These are phyloP conservation scores for Thymelicus sylvestris DNA, from an alignment of 2,888 invertebrate genomes.

Conservation along the genomic window DNA sequence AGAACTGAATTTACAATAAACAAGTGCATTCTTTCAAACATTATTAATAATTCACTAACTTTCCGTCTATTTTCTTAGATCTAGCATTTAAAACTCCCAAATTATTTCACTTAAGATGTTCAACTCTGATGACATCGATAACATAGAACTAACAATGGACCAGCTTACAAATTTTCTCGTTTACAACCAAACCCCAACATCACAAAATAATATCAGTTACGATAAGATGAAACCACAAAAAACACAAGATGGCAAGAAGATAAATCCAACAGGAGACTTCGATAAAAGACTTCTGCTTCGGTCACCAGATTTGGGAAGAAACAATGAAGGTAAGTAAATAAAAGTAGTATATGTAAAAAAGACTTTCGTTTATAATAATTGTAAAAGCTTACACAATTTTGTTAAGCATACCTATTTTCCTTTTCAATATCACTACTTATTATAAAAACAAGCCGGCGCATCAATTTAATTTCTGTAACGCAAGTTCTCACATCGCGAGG, in stretches of 20 bases:
- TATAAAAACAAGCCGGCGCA: too few species aligned
- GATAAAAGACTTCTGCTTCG: constrained; percentile 68
- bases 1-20: too few species aligned
- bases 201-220: constrained; percentile 65
- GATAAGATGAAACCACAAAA: constrained; percentile 63
- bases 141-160: constrained; percentile 57
- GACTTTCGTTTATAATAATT: too few species aligned
- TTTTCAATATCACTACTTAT: too few species aligned
- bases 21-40: too few species aligned
- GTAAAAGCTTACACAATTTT: too few species aligned
- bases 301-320: constrained; percentile 67
- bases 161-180: constrained; percentile 70
- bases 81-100: neutral
- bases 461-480: too few species aligned
- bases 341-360: neutral
- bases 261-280: constrained; percentile 53
- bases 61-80: too few species aligned
- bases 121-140: constrained; percentile 16
- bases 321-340: constrained; percentile 62
- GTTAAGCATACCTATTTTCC: too few species aligned
- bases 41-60: too few species aligned
- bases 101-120: constrained; percentile 1
- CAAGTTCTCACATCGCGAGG: too few species aligned
- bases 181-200: constrained; percentile 73
- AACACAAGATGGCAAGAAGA: constrained; percentile 49